Base-by-base conservation (phyloP, 2,888 invertebrate genomes). In the Altica lythri region DNA sequence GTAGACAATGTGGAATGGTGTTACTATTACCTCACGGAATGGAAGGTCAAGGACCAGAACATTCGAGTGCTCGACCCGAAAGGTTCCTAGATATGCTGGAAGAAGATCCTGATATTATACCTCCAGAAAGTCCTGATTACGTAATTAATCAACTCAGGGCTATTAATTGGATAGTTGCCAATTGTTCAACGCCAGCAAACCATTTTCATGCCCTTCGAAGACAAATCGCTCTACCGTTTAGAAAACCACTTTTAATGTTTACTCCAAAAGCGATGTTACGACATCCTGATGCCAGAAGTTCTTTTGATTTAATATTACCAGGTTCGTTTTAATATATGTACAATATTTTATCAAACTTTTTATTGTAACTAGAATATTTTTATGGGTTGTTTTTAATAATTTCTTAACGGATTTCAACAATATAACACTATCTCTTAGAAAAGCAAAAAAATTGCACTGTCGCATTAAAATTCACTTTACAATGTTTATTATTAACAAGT, bases 21-120 rank as follows among this genome's bases (percentile, higher is more conserved):
- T 84, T 96, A 82, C 80, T 97, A 49, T 83, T 96, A 70, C 99
- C 99, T 12, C 99, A 99, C 72, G 98, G 98, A 56, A 90, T 97
- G 81, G 99, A 99, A 80, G 99, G 99, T 10, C 44, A 74, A 89
- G 98, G 98, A 17, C 95, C 95, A 8, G 95, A 95, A 75, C 95
- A 95, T 76, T 94, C 94, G 0, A 91, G 90, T 52, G 93, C 91
- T 51, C 84, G 94, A 49, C 80, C 92, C 46, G 95, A 95, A 75
- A 82, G 88, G 59, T 95, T 94, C 81, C 81, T 98, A 62, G 96
- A 96, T 78, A 90, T 96, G 90, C 92, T 90, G 69, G 87, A 92
- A 54, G 97, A 98, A 73, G 97, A 99, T 74, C 92, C 94, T 48
- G 95, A 95, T 75, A 89, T 92, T 74, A 90, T 94, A 83, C 96